Base-by-base conservation (phyloP, 2,797 vertebrate genomes). In the Sebastes diploproa region DNA sequence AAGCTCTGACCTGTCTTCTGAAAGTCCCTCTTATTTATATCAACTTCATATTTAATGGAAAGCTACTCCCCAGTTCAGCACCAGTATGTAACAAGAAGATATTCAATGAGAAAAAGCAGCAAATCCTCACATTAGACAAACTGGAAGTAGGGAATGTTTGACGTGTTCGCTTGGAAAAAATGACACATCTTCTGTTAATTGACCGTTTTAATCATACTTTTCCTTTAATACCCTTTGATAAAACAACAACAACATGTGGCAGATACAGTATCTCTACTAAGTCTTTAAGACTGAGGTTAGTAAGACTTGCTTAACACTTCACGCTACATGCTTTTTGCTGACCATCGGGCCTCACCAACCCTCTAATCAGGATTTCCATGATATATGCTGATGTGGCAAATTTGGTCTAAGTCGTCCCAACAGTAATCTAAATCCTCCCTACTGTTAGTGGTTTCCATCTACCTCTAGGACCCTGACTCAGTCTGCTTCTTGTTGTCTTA, bases 311-410 rank as follows among this genome's bases (percentile, higher is more conserved):
- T 1, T 27, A 72, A 74, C 59, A 69, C 46, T 55, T 83, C 66
- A 75, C 2, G 42, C 66, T 2, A 50, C 73, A 52, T 34, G 34
- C 61, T 72, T 80, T 56, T 46, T 18, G 38, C 72, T 59, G 77
- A 72, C 83, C 80, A 52, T 9, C 3, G 27, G 52, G 13, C 46
- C 58, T 9, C 10, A 85, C 73, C 71, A 77, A 78, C 54, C 76
- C 82, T 75, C 30, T 81, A 77, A 90, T 89, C 75, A 86, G 59
- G 70, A 56, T 87, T 89, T 89, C 86, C 83, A 86, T 86, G 72
- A 84, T 77, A 77, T 64, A 9, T 29, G 59, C 20, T 25, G 34
- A 58, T 42, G 59, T 29, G 32, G 54, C 6, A 72, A 66, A 79
- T 64, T 68, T 56, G 58, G 62, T 27, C 34, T 56, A 36, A 87